These are phyloP conservation scores for Eristalis pertinax DNA, from an alignment of 2,888 invertebrate genomes.

Conservation along the genomic window DNA sequence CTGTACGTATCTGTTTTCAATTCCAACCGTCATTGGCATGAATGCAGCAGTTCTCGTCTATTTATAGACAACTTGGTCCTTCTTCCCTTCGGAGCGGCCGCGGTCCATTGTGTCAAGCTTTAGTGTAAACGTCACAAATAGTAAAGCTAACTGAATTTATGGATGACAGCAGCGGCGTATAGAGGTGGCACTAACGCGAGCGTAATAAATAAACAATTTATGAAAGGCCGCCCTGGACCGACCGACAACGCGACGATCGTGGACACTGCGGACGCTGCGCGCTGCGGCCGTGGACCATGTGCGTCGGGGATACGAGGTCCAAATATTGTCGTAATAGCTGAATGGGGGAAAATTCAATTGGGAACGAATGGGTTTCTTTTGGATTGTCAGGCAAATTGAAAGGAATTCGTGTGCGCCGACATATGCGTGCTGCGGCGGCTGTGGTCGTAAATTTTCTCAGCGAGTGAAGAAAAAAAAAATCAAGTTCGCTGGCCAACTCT, in stretches of 20 bases:
- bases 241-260: slow-evolving; percentile 5
- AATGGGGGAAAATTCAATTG: slow-evolving; percentile 64
- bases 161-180: slow-evolving; percentile 61
- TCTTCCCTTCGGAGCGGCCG: slow-evolving; percentile 9
- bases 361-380: slow-evolving; percentile 59
- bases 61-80: slow-evolving; percentile 20
- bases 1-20: slow-evolving; percentile 9
- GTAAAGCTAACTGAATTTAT: slow-evolving; percentile 72
- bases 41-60: slow-evolving; percentile 41
- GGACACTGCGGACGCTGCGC: not conserved
- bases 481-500: slow-evolving; percentile 65
- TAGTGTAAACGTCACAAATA: slow-evolving; percentile 66
- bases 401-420: slow-evolving; percentile 61
- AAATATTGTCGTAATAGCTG: slow-evolving; percentile 67
- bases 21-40: slow-evolving; percentile 57
- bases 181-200: slow-evolving; percentile 70
- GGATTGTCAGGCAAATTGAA: slow-evolving; percentile 61
- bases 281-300: not conserved
- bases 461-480: slow-evolving; percentile 5
- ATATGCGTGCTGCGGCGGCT: slow-evolving; percentile 61
- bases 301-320: slow-evolving; percentile 36
- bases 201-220: slow-evolving; percentile 70
- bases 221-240: slow-evolving; percentile 59
- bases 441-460: slow-evolving; percentile 52
- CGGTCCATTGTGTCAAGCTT: slow-evolving; percentile 67